Evolutionary conservation across 2,888 invertebrate species (phyloP).

Genomic region (Trichacis sp.): DNA sequence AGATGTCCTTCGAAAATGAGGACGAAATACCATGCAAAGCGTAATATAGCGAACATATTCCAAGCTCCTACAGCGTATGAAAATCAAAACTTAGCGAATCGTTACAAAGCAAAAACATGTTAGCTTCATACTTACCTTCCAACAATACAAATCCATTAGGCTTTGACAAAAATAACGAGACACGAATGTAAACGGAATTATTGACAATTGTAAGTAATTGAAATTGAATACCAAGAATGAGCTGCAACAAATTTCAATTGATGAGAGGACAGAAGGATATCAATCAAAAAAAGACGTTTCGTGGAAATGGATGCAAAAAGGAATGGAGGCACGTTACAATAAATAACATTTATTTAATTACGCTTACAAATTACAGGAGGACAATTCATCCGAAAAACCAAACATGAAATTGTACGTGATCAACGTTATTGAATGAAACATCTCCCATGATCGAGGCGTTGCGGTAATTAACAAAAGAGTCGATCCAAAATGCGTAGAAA

Average conservation of each 20-base stretch:
- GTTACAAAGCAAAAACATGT: constrained; percentile 53
- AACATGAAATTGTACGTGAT: neutral
- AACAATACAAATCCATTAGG: too few relatives aligned
- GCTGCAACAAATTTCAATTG: too few relatives aligned
- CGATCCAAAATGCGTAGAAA: neutral
- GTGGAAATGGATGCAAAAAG: neutral
- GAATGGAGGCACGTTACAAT: neutral
- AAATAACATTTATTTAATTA: constrained; percentile 8
- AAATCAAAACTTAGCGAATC: constrained; percentile 47
- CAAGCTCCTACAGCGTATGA: constrained; percentile 25
- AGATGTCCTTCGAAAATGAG: neutral
- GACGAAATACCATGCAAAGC: neutral
- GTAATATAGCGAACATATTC: constrained; percentile 25
- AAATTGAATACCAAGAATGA: too few relatives aligned
- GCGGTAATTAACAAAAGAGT: neutral
- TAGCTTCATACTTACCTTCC: constrained; percentile 51
- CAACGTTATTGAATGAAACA: neutral
- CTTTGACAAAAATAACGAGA: too few relatives aligned
- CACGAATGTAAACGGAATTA: too few relatives aligned
- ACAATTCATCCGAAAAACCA: neutral
- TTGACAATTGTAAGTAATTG: too few relatives aligned
- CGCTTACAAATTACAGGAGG: constrained; percentile 1
- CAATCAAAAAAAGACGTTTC: neutral
- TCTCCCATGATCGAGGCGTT: neutral
- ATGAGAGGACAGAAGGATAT: too few relatives aligned